phyloP scores from a whole-genome alignment of 2,888 invertebrate species.

The Acronicta alni region DNA sequence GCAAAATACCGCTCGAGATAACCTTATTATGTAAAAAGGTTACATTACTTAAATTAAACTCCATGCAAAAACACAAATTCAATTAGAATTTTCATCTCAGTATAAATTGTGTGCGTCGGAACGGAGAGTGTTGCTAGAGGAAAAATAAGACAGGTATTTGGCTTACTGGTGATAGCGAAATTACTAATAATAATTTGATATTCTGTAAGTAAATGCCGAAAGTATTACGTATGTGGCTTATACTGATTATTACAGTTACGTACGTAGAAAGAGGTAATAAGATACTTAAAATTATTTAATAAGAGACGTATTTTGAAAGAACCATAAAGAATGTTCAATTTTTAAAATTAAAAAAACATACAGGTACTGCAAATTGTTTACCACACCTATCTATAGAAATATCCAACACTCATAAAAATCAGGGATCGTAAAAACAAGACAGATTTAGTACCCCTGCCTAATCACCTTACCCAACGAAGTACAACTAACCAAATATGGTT shows the following conservation, averaged over 20 bases:
- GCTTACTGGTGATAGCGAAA: conserved; percentile 21
- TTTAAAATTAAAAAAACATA: too few relatives aligned
- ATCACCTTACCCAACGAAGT: conserved; percentile 33
- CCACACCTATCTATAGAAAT: too few relatives aligned
- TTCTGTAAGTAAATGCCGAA: conserved; percentile 19
- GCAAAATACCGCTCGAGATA: conserved; percentile 16
- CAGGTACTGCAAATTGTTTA: too few relatives aligned
- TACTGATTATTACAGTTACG: too few relatives aligned
- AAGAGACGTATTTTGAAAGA: too few relatives aligned
- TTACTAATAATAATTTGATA: conserved; percentile 6
- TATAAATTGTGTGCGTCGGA: conserved; percentile 24
- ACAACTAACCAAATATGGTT: conserved; percentile 43
- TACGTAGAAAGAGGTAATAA: too few relatives aligned
- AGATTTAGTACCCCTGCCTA: conserved; percentile 35
- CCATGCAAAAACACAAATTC: conserved; percentile 48
- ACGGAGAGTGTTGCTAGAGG: conserved; percentile 21
- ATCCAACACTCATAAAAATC: too few relatives aligned
- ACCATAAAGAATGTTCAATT: too few relatives aligned
- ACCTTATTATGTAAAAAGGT: conserved; percentile 42
- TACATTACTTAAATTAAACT: conserved; percentile 32
- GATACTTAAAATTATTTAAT: too few relatives aligned
- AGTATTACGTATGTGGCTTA: too few relatives aligned
- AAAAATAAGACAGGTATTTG: conserved; percentile 32
- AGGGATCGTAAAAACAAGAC: conserved; percentile 7
- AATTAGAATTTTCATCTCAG: conserved; percentile 49